These are phyloP conservation scores for Pseudopodoces humilis DNA, from an alignment of 2,113 vertebrate genomes.

Conservation along the genomic window DNA sequence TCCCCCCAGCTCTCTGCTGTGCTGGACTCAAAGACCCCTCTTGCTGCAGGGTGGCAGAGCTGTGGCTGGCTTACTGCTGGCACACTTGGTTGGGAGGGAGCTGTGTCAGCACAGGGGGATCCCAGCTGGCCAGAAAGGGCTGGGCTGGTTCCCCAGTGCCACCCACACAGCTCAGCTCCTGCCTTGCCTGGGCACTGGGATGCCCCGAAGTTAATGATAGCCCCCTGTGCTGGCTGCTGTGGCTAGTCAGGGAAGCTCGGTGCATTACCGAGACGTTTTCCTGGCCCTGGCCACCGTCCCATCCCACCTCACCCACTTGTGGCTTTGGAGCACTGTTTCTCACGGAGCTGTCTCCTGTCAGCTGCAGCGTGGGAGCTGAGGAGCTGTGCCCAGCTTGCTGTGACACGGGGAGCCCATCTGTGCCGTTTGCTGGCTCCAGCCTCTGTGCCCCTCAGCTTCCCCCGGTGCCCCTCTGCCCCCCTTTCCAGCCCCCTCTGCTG, in stretches of 20 bases:
- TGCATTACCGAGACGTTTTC: background rate
- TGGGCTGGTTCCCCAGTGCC: background rate
- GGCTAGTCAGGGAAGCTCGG: background rate
- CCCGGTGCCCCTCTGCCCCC: background rate
- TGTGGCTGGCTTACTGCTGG: background rate
- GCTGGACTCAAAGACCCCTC: background rate
- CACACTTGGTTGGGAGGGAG: rapidly evolving
- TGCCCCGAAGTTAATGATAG: background rate
- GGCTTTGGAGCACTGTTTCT: background rate
- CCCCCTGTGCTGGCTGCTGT: background rate
- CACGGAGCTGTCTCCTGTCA: rapidly evolving
- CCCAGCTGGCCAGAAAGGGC: background rate
- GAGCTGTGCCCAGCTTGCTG: background rate
- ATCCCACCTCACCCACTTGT: background rate
- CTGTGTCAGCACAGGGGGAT: background rate
- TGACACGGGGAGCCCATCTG: background rate
- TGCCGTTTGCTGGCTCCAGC: background rate
- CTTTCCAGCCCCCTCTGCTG: rapidly evolving
- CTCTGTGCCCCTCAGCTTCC: background rate
- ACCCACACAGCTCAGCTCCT: background rate
- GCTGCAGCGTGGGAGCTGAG: background rate
- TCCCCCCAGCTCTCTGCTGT: background rate
- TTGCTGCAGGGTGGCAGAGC: background rate
- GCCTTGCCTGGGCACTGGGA: background rate
- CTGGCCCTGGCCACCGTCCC: background rate